A percentile compares a stretch with the other conserved stretches of the same genome.
These are phyloP conservation scores for Chloropsis cyanopogon DNA, from an alignment of 2,113 vertebrate species.

Conservation along the genomic window DNA sequence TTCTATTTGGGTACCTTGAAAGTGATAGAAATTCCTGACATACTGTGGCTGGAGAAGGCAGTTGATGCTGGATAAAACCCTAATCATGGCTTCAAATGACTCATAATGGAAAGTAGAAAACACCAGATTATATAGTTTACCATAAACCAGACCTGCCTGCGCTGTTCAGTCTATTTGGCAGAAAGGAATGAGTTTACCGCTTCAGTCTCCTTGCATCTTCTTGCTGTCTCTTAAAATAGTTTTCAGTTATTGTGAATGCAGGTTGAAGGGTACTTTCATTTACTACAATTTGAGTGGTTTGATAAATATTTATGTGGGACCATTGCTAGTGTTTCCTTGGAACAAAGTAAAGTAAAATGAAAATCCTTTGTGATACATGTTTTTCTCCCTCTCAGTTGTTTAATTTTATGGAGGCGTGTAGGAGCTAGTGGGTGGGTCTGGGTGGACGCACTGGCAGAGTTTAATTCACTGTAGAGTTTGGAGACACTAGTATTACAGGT, in stretches of 20 bases:
- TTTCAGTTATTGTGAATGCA: background rate
- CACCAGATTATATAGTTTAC: background rate
- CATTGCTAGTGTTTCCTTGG: slow-evolving; percentile 20
- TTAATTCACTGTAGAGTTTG: background rate
- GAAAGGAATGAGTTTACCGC: background rate
- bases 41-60: background rate
- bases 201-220: slow-evolving; percentile 12
- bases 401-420: slow-evolving; percentile 31
- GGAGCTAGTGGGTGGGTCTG: slow-evolving; percentile 12
- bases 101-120: slow-evolving; percentile 15
- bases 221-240: background rate
- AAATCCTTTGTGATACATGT: background rate
- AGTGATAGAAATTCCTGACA: background rate
- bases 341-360: slow-evolving; percentile 58
- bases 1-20: background rate
- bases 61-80: background rate
- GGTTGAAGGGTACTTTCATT: slow-evolving; percentile 56
- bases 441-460: background rate
- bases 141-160: background rate
- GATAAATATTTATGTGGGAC: slow-evolving; percentile 69
- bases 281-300: slow-evolving; percentile 32
- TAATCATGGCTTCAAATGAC: background rate
- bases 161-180: background rate
- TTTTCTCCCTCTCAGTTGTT: background rate
- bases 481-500: background rate